Evolutionary conservation across 2,797 vertebrate species (phyloP).

Genomic region (Hephaestus fuliginosus): DNA sequence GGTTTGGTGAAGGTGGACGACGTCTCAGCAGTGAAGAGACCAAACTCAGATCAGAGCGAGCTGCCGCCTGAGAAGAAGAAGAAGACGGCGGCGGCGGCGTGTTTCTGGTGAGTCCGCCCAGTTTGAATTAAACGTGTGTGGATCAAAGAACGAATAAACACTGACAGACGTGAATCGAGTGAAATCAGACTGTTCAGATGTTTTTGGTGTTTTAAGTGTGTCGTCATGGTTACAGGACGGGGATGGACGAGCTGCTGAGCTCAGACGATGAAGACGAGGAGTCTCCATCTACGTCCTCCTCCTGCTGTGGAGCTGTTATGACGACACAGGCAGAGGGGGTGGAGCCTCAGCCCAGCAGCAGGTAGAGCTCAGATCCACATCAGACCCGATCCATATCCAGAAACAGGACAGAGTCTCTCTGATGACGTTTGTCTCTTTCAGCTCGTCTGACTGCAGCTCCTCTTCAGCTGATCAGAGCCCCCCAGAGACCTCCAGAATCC

Average conservation of each 20-base stretch:
- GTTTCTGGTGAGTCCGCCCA: slow-evolving; percentile 86
- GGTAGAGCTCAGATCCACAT: slow-evolving; percentile 27
- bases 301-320: background rate
- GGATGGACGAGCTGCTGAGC: slow-evolving; percentile 65
- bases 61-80: slow-evolving; percentile 79
- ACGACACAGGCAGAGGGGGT: background rate
- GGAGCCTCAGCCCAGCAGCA: slow-evolving; percentile 37
- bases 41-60: slow-evolving; percentile 8
- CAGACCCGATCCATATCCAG: background rate
- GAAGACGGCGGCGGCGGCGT: slow-evolving; percentile 11
- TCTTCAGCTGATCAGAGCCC: background rate
- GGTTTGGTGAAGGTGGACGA: slow-evolving; percentile 75
- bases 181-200: too few relatives aligned
- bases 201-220: background rate
- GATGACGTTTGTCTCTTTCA: background rate
- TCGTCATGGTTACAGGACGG: slow-evolving; percentile 67
- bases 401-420: background rate
- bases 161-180: too few relatives aligned
- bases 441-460: background rate
- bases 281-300: slow-evolving; percentile 22
- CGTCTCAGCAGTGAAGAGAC: slow-evolving; percentile 79
- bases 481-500: rapidly evolving
- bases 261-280: slow-evolving; percentile 79
- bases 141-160: too few relatives aligned
- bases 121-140: too few relatives aligned